Conservation (phyloP, 2,888 invertebrate genomes). For the Euplexia lucipara region DNA sequence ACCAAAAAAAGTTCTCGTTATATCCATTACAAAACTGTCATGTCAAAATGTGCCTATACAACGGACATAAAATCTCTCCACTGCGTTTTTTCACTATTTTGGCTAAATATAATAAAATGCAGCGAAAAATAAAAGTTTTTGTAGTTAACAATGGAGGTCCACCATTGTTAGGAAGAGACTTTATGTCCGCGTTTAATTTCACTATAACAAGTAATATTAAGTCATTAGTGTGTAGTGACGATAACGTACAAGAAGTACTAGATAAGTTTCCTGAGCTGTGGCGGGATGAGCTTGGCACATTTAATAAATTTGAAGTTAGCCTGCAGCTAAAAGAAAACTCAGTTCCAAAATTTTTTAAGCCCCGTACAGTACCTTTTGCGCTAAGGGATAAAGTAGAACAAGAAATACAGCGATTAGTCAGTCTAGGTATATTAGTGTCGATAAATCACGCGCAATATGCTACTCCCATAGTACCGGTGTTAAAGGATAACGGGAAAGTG, state of each 20-base stretch:
- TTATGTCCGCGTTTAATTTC: slow-evolving; percentile 4
- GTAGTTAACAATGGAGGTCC: slow-evolving; percentile 9
- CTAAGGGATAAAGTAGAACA: slow-evolving; percentile 1
- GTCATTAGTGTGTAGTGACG: neutral
- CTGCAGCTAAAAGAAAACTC: neutral
- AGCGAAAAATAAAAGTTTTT: neutral
- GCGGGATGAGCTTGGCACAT: neutral
- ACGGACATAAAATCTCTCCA: slow-evolving; percentile 6
- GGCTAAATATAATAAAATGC: neutral
- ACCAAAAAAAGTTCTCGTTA: neutral
- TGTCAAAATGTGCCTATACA: slow-evolving; percentile 6
- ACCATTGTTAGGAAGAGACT: slow-evolving; percentile 2
- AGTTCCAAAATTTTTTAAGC: neutral
- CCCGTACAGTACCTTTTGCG: neutral
- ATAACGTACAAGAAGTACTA: neutral
- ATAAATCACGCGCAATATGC: neutral
- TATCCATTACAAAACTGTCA: neutral
- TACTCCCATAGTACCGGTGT: slow-evolving; percentile 15
- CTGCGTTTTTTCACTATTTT: neutral
- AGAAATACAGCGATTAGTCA: slow-evolving; percentile 3
- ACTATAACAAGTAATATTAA: neutral
- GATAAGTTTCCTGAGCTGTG: neutral
- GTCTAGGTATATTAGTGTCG: neutral
- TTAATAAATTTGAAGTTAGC: neutral
- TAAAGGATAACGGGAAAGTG: slow-evolving; percentile 4